Percentiles rank a stretch among this genome's conserved stretches.
Conservation (phyloP, 2,888 invertebrate species). For the Lithophane leautieri region DNA sequence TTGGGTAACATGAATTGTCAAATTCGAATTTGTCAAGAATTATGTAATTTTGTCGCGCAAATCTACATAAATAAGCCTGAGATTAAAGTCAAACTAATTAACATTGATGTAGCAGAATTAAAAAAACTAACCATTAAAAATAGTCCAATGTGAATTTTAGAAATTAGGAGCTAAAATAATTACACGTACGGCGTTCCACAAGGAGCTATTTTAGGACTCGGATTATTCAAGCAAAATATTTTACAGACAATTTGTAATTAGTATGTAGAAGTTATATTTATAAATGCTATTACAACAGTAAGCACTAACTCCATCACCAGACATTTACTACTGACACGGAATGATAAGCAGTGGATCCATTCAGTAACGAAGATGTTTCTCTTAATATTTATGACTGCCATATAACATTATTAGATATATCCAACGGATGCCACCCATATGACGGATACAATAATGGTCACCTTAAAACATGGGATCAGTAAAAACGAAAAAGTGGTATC, state of each 20-base stretch:
- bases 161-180: not conserved
- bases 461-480: constrained; percentile 48
- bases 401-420: constrained; percentile 48
- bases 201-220: constrained; percentile 1
- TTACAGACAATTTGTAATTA: constrained; percentile 9
- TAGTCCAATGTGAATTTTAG: not conserved
- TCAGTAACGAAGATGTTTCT: constrained; percentile 51
- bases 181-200: not conserved
- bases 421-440: constrained; percentile 48
- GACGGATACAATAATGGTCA: constrained; percentile 54
- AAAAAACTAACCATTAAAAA: constrained; percentile 1
- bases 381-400: constrained; percentile 41
- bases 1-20: constrained; percentile 52
- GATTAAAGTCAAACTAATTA: constrained; percentile 39
- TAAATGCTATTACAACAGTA: constrained; percentile 21
- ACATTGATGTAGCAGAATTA: constrained; percentile 25
- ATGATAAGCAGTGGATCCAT: constrained; percentile 47
- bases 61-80: constrained; percentile 13
- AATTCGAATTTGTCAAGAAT: constrained; percentile 22
- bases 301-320: constrained; percentile 16
- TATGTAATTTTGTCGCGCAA: constrained; percentile 46
- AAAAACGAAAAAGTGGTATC: constrained; percentile 69
- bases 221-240: not conserved
- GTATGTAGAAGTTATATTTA: constrained; percentile 20
- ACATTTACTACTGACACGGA: constrained; percentile 39